Conservation (phyloP, 1,140 invertebrate species). For the Formica selysi region DNA sequence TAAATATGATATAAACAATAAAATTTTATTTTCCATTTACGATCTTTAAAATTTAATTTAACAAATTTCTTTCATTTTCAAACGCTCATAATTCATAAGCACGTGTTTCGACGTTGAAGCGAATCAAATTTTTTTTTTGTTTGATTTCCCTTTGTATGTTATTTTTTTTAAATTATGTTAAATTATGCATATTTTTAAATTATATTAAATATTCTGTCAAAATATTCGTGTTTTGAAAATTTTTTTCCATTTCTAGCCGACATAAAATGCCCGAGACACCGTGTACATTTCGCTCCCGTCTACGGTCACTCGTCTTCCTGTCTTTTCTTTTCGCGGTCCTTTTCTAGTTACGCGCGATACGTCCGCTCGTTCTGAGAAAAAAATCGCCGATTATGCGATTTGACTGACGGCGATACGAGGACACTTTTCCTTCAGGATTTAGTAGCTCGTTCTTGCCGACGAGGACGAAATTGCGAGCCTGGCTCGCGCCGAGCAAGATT, state of each 20-base stretch:
- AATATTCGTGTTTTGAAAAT: neutral
- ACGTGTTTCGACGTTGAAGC: neutral
- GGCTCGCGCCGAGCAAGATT: conserved; percentile 26
- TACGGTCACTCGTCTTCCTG: conserved; percentile 50
- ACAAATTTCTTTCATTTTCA: conserved; percentile 23
- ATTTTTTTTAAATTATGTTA: neutral
- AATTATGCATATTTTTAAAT: neutral
- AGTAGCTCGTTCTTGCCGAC: conserved; percentile 42
- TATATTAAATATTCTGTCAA: neutral
- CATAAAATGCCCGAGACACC: neutral
- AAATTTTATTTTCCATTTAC: neutral
- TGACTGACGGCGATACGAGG: conserved; percentile 53
- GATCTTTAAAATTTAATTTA: neutral
- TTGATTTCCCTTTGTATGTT: neutral
- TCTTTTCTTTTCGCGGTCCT: neutral
- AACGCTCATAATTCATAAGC: neutral
- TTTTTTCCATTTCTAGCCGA: neutral
- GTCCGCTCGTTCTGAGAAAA: conserved; percentile 40
- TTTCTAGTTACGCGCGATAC: conserved; percentile 45
- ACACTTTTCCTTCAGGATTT: conserved; percentile 47
- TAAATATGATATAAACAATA: conserved; percentile 19
- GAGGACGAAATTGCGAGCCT: conserved; percentile 47
- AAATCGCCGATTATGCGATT: conserved; percentile 71
- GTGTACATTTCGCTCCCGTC: conserved; percentile 61
- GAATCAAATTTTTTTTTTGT: neutral